Evolutionary conservation across 2,797 vertebrate species (phyloP).

Genomic region (Decapterus maruadsi): DNA sequence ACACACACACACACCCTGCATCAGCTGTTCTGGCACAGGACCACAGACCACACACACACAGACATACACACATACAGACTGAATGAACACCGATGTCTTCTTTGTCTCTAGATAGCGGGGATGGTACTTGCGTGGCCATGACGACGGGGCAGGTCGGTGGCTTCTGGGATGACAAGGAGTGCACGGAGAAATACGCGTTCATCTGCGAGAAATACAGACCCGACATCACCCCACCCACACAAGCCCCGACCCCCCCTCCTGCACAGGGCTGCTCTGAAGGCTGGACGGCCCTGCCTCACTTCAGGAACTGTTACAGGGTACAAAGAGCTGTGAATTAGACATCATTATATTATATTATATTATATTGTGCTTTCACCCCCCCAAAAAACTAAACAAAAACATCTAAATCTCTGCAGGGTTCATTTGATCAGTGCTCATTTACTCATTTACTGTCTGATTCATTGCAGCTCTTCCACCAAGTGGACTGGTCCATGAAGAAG

Average conservation of each 20-base stretch:
- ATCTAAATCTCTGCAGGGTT: background rate
- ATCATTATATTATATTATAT: too few relatives aligned
- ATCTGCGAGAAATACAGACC: conserved; percentile 83
- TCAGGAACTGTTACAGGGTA: conserved; percentile 85
- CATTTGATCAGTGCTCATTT: background rate
- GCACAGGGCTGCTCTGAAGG: conserved; percentile 62
- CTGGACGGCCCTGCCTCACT: conserved; percentile 77
- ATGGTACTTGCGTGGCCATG: conserved; percentile 86
- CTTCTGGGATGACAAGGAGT: conserved; percentile 87
- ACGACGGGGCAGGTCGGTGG: conserved; percentile 78
- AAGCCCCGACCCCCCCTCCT: conserved; percentile 76
- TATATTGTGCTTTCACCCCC: too few relatives aligned
- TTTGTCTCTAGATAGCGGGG: conserved; percentile 72
- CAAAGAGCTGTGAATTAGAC: background rate
- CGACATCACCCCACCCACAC: conserved; percentile 84
- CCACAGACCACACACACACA: too few relatives aligned
- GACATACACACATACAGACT: too few relatives aligned
- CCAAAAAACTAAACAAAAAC: background rate
- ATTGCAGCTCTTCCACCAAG: conserved; percentile 82
- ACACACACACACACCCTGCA: background rate
- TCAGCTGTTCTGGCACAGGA: background rate
- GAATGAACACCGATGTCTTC: background rate
- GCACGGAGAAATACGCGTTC: conserved; percentile 74
- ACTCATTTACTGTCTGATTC: conserved; percentile 5
- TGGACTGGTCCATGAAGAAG: conserved; percentile 81